phyloP scores from a whole-genome alignment of 2,888 invertebrate species.

The Drosophila prolongata region DNA sequence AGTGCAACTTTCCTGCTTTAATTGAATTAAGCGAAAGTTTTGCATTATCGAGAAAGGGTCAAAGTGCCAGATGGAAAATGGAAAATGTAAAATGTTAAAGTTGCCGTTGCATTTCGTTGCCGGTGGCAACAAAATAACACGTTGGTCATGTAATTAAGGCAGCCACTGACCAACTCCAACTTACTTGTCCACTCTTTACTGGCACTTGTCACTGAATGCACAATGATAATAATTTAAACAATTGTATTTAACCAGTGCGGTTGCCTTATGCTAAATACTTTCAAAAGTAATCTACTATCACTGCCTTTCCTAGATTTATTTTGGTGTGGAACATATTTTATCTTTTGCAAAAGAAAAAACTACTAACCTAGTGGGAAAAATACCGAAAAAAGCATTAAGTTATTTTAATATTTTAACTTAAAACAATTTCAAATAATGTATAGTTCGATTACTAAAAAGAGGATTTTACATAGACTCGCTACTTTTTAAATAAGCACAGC shows the following conservation, averaged over 20 bases:
- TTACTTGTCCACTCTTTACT: slow-evolving; percentile 24
- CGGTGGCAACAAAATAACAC: slow-evolving; percentile 47
- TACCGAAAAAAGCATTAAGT: no score
- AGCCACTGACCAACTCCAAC: slow-evolving; percentile 16
- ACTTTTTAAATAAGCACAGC: background rate
- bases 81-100: slow-evolving; percentile 6
- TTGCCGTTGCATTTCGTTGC: slow-evolving; percentile 26
- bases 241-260: no score
- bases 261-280: no score
- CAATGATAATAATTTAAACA: background rate
- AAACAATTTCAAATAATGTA: no score
- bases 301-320: no score
- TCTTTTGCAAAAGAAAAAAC: no score
- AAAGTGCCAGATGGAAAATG: background rate
- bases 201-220: background rate
- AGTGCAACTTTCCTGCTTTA: slow-evolving; percentile 43
- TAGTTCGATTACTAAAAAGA: no score
- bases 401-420: no score
- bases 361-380: background rate
- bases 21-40: slow-evolving; percentile 49
- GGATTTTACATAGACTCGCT: background rate
- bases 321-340: no score
- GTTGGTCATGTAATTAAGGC: slow-evolving; percentile 58
- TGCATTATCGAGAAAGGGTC: slow-evolving; percentile 30
- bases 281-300: no score